Conservation (phyloP, 2,888 invertebrate species). For the Stenodema calcarata region DNA sequence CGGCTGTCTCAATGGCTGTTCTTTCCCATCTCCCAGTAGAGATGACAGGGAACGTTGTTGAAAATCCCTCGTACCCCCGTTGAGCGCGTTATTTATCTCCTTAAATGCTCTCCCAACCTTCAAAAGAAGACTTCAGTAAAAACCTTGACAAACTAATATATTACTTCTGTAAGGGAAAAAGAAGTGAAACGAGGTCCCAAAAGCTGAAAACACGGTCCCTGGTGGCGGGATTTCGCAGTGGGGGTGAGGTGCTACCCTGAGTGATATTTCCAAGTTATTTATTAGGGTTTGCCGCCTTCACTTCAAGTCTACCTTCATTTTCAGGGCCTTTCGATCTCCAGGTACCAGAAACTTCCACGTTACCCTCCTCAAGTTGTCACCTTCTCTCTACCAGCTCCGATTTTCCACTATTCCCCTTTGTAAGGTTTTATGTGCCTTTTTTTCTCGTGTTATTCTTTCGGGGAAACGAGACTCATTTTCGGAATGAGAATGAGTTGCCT, state of each 20-base stretch:
- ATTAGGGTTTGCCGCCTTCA: conserved; percentile 42
- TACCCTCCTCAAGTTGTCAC: conserved; percentile 41
- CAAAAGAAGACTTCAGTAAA: conserved; percentile 29
- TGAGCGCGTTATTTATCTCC: conserved; percentile 20
- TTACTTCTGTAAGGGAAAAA: conserved; percentile 3
- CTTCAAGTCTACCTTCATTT: background rate
- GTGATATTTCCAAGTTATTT: conserved; percentile 44
- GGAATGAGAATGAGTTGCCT: background rate
- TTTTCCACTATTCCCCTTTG: conserved; percentile 13
- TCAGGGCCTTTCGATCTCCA: background rate
- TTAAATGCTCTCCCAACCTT: background rate
- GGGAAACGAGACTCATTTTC: background rate
- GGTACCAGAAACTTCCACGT: conserved; percentile 22
- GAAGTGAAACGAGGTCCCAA: background rate
- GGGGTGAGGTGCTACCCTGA: conserved; percentile 31
- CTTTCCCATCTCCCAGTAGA: background rate
- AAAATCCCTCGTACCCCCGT: background rate
- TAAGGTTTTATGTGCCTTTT: conserved; percentile 12
- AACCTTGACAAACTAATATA: conserved; percentile 31
- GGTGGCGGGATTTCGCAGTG: conserved; percentile 44
- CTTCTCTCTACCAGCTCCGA: background rate
- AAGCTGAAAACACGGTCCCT: background rate
- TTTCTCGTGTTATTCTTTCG: conserved; percentile 13
- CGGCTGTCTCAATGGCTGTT: background rate
- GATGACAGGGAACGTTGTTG: background rate